phyloP scores from a whole-genome alignment of 2,888 invertebrate genomes.

The Dilophus febrilis region DNA sequence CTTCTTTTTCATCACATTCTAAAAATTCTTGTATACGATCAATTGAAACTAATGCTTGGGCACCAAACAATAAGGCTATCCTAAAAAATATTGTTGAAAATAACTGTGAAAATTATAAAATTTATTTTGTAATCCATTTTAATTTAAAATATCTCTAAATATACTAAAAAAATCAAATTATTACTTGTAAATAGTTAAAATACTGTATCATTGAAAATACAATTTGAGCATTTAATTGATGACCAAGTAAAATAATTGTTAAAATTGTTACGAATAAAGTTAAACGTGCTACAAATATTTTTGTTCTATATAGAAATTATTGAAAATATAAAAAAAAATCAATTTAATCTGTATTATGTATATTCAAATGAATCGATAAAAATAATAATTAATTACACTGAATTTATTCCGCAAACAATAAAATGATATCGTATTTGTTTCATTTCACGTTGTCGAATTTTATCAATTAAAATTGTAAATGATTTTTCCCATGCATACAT shows the following conservation, averaged over 20 bases:
- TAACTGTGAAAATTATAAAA: slow-evolving; percentile 18
- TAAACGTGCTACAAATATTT: slow-evolving; percentile 72
- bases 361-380: too few species aligned
- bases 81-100: slow-evolving; percentile 43
- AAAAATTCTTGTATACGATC: slow-evolving; percentile 39
- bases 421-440: slow-evolving; percentile 42
- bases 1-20: slow-evolving; percentile 35
- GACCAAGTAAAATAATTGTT: slow-evolving; percentile 53
- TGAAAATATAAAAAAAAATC: too few species aligned
- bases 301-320: slow-evolving; percentile 27
- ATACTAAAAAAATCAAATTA: too few species aligned
- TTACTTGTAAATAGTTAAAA: slow-evolving; percentile 51
- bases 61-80: slow-evolving; percentile 36
- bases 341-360: too few species aligned
- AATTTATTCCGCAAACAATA: slow-evolving; percentile 46
- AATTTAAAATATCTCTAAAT: too few species aligned
- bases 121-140: too few species aligned
- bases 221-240: slow-evolving; percentile 41
- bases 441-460: slow-evolving; percentile 45
- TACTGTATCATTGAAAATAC: slow-evolving; percentile 64
- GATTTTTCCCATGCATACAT: slow-evolving; percentile 88
- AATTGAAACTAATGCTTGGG: slow-evolving; percentile 38
- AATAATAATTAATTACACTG: slow-evolving; percentile 24
- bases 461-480: slow-evolving; percentile 54
- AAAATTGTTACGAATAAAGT: slow-evolving; percentile 68